These are phyloP conservation scores for Lepeophtheirus salmonis DNA, from an alignment of 1,140 invertebrate species.

Conservation along the genomic window DNA sequence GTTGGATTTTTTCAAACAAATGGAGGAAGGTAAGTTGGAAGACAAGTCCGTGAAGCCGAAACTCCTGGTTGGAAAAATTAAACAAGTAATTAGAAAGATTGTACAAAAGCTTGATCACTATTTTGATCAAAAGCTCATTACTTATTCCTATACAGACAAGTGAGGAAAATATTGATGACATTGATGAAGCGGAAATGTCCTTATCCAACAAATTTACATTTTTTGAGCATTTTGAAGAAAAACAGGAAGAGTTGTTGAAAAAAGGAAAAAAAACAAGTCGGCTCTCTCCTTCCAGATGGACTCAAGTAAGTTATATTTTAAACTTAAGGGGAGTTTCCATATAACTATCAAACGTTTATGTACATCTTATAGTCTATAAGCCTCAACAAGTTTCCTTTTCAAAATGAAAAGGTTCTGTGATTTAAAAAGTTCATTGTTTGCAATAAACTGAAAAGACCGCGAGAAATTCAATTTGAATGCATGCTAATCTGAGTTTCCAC, in stretches of 20 bases:
- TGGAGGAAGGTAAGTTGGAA: conserved; percentile 12
- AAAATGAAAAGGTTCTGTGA: too few relatives aligned
- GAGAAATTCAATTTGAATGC: too few relatives aligned
- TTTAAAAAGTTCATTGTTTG: too few relatives aligned
- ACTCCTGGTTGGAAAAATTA: conserved; percentile 14
- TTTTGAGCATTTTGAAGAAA: conserved; percentile 13
- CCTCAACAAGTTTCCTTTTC: too few relatives aligned
- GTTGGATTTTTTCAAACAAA: conserved; percentile 13
- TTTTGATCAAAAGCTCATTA: neutral
- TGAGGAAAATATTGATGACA: neutral
- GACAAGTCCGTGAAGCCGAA: conserved; percentile 2
- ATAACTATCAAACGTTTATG: too few relatives aligned
- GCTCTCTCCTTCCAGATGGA: neutral
- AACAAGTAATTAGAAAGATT: neutral
- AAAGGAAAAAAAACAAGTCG: neutral
- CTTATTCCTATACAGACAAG: neutral
- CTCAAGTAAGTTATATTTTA: neutral
- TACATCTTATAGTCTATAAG: too few relatives aligned
- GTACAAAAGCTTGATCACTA: neutral
- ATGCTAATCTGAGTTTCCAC: too few relatives aligned
- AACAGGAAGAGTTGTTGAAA: neutral
- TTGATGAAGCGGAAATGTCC: conserved; percentile 4
- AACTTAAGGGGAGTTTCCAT: too few relatives aligned
- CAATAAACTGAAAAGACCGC: too few relatives aligned
- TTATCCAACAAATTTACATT: conserved; percentile 14